Base-by-base conservation (phyloP, 2,797 vertebrate genomes). In the Chaetodon trifasciatus region DNA sequence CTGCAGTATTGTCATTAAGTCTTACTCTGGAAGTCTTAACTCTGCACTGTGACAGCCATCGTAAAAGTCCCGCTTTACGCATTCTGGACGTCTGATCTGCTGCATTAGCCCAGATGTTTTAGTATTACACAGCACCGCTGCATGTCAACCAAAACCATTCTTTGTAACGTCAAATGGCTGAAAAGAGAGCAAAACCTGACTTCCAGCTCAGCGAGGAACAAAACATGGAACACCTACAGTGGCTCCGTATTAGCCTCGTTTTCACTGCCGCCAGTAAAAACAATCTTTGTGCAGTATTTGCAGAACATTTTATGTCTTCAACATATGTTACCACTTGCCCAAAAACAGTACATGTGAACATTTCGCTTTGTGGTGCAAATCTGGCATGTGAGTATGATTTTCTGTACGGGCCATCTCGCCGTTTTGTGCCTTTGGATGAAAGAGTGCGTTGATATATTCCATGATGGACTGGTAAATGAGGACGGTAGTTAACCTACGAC, bases 231-330 rank as follows among this genome's bases (percentile, higher is more conserved):
- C 74, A 83, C 80, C 73, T 77, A 70, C 70, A 8, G 67, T 21
- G 74, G 17, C 57, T 76, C 67, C 15, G n/a, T 49, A 11, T 73
- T 66, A 64, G 58, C 62, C 58, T 15, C 1, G 21, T 60, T 35
- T 17, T 66, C 65, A 52, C 69, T 47, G 63, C 79, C 50, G 86
- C 86, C 86, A 86, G 77, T 61, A 47, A 77, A 85, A 89, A 85
- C 76, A 86, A 67, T 46, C 67, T 71, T 69, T 56, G 23, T 62
- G 42, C 70, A 35, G 61, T 44, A 50, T 82, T 72, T 55, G 49
- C 76, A 66, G 76, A 82, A 74, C 68, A 55, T 75, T 75, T 86
- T 74, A 82, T 70, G 68, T 37, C 69, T 85, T 63, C 37, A 70
- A 62, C 83, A 86, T 56, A 70, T 86, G 87, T 77, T 73, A 65